Base-by-base conservation (phyloP, 2,797 vertebrate genomes). In the Serranus cabrilla region DNA sequence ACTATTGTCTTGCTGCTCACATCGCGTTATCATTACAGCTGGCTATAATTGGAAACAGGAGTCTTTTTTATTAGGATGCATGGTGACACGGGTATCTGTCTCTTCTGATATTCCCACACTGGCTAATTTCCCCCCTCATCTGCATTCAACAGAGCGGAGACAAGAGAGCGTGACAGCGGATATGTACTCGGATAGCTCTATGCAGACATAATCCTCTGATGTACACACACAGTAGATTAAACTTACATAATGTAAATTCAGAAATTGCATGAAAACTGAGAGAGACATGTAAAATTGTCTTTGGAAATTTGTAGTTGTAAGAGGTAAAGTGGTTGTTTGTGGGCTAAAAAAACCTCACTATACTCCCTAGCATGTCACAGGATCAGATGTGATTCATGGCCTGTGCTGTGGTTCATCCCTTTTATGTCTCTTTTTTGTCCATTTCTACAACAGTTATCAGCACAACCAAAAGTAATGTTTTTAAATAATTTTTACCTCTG, bases 81-180 rank as follows among this genome's bases (percentile, higher is more conserved):
- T 92, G 92, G 94, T 94, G 95, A 96, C 95, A 96, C 88, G 93
- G 85, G 93, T 93, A 94, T 96, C 92, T 94, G 94, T 96, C 96
- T 94, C 88, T 91, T 95, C 94, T 95, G 95, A 96, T 97, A 93
- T 95, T 90, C 85, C 91, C 85, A 88, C 89, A 81, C 84, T 34
- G 71, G 87, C 88, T 94, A 95, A 94, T 93, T 86, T 89, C 76
- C 54, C 46, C 71, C 71, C 85, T 88, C 87, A 91, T 92, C 84
- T 93, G 83, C 88, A 92, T 92, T 87, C 72, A 87, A 56, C 85
- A 78, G 81, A 83, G 84, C 64, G 7, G 55, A 75, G 84, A 88
- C 83, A 71, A 74, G 74, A 80, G 66, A 78, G 73, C 55, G 43
- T 81, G 82, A 87, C 76, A 72, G 86, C 5, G 25, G 72, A 78